Evolutionary conservation across 64 coral and sea anemone species (phyloP), one percentile per base, ranked within the genome.

Genomic region (Porites australiensis): DNA sequence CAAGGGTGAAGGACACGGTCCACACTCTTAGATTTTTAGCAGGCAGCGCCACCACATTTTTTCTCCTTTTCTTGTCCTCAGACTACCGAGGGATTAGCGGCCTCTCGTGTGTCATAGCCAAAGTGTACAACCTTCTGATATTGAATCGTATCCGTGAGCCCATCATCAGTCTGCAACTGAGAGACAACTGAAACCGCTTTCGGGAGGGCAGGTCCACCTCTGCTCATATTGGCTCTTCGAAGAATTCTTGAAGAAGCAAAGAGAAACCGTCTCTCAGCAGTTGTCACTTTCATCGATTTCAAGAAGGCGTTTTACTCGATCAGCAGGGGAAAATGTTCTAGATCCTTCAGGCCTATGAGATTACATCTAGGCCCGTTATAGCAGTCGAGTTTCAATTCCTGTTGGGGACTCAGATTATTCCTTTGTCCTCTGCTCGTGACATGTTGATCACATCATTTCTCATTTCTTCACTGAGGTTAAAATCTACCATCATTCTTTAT

Each of bases 251-350:
- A 82, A 18, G 78, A 16, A 19, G 52, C 23, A 0, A 52, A 16
- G 19, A 61, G 12, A 6, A 82, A 61, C 53, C 59, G 61, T 47
- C 58, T 59, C 0, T 16, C 12, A 4, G 78, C 78, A 20, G 78
- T 82, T 12, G 19, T 82, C 10, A 23, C 70, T 4, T 92, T 92
- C 63, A 12, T 92, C 13, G 90, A 75, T 58, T 92, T 92, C 70
- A 85, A 84, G 54, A 92, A 92, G 69, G 69, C 90, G 13, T 92
- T 76, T 54, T 79, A 92, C 54, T 44, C n/a, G 22, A 75, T 77
- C 7, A 0, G 86, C 55, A 4, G 80, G 12, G 52, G 2, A 75
- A 60, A 43, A 76, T 92, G 69, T 63, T 85, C 8, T 85, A 64
- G 53, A 85, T 84, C 20, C 8, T 76, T 4, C 44, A 22, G 15